These are phyloP conservation scores for Mus musculus DNA, from an alignment of 2,113 vertebrate genomes.

Conservation along the genomic window DNA sequence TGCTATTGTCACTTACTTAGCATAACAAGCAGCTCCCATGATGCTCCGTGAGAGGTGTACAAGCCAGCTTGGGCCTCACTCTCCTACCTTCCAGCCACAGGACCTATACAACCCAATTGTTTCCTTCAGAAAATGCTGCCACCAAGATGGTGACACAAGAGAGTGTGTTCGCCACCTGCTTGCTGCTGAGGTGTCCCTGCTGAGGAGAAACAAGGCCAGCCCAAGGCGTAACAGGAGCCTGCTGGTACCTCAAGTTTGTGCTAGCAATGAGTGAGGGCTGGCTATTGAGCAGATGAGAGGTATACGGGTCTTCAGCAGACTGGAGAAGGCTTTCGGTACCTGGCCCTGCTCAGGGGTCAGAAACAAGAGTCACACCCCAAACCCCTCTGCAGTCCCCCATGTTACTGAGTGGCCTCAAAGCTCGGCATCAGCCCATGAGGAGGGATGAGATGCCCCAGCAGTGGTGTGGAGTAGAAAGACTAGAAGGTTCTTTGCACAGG, in stretches of 20 bases:
- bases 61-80: background rate
- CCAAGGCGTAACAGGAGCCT: background rate
- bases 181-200: background rate
- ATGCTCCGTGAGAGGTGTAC: background rate
- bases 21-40: background rate
- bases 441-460: background rate
- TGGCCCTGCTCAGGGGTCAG: no score
- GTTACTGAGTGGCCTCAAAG: accelerated
- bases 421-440: background rate
- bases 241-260: accelerated
- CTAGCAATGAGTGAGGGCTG: accelerated
- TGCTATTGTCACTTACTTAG: background rate
- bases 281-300: accelerated
- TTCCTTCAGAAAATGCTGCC: background rate
- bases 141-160: accelerated
- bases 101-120: background rate
- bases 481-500: no score
- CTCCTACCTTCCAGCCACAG: background rate
- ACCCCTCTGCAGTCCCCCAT: background rate
- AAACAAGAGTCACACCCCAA: background rate
- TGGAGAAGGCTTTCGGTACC: no score
- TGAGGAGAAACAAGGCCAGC: background rate
- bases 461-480: no score
- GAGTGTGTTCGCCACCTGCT: background rate
- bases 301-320: accelerated